Conservation (phyloP, 2,888 invertebrate genomes). For the Oligia latruncula region DNA sequence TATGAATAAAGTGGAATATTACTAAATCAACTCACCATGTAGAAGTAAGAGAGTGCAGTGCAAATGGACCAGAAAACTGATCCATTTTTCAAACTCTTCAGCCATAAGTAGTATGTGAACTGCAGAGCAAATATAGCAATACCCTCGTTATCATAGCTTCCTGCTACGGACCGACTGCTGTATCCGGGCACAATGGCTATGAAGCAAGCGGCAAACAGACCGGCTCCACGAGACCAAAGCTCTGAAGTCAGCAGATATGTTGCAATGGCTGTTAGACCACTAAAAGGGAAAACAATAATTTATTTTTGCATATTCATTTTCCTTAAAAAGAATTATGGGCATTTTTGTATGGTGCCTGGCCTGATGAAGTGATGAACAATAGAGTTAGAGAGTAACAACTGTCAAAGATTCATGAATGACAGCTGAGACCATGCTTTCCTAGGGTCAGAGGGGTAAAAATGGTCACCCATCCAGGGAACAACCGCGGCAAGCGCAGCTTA, state of each 20-base stretch:
- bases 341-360: no score
- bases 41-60: conserved; percentile 99
- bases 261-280: conserved; percentile 99
- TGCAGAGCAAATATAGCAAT: conserved; percentile 99
- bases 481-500: no score
- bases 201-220: conserved; percentile 99
- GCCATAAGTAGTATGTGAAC: conserved; percentile 99
- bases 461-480: no score
- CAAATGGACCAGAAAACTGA: conserved; percentile 99
- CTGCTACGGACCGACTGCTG: conserved; percentile 99
- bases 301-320: background rate
- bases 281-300: conserved; percentile 83
- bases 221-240: conserved; percentile 98
- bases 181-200: conserved; percentile 99
- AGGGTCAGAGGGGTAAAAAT: no score
- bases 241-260: conserved; percentile 99
- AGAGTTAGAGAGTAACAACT: no score
- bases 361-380: no score
- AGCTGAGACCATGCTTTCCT: no score
- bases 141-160: conserved; percentile 99
- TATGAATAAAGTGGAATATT: background rate
- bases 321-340: background rate
- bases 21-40: conserved; percentile 94
- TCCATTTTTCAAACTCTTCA: conserved; percentile 99
- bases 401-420: no score